Base-by-base conservation (phyloP, 2,113 vertebrate genomes). In the Spilogale gracilis region DNA sequence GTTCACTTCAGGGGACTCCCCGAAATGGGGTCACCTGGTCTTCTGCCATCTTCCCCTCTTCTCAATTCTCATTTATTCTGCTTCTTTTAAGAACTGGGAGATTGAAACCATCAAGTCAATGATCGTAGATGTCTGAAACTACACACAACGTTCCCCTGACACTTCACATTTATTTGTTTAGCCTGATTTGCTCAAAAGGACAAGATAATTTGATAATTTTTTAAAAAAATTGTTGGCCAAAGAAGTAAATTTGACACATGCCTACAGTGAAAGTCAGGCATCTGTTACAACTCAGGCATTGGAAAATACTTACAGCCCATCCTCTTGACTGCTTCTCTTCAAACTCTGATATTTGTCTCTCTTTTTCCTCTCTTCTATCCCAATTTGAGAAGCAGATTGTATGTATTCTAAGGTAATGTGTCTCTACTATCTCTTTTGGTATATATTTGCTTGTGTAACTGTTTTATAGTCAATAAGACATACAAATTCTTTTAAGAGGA, bases 131-230 rank as follows among this genome's bases (percentile, higher is more conserved):
- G 87, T 81, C 88, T 63, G 88, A 96, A 73, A 90, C 60, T 61
- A 94, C 13, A 48, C 0, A 9, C 89, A 7, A 78, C 65, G 87
- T 43, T 43, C 78, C 54, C 5, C 60, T 95, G n/a, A 69, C 90
- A 76, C 80, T 88, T 90, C 69, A 23, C 2, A 32, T 81, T 96
- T 38, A 92, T 96, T 30, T 38, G 14, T 48, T 88, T 54, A 73
- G 52, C 60, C 50, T 50, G 61, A 65, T 94, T 78, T 93, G 18
- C 11, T 61, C n/a, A n/a, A 78, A 96, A 91, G 74, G 82, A 90
- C 48, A 14, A 96, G 27, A 65, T 95, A 97, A 82, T 86, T 97
- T 95, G 12, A 8, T 45, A 20, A 16, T 61, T 94, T 54, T 80
- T 43, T 2, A 0, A 91, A 2, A 2, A 32, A 25, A 88, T 21